Evolutionary conservation across 2,888 invertebrate genomes (phyloP), one percentile per base, ranked within the genome.

Genomic region (Caenorhabditis parvicauda): DNA sequence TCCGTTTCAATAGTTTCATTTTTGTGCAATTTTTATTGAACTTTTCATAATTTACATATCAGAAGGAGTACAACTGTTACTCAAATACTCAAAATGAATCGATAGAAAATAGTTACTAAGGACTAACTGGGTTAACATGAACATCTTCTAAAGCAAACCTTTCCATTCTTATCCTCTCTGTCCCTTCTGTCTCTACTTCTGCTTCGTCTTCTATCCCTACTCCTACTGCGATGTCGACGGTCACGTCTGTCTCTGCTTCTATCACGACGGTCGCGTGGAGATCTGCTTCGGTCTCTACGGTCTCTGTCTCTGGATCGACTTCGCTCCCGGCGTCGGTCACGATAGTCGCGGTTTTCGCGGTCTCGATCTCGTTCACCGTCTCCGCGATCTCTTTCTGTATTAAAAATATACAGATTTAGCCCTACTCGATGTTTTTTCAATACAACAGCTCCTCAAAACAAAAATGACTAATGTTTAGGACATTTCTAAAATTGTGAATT

Each of bases 351-450:
- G n/a, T n/a, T n/a, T n/a, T n/a, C n/a, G n/a, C 63, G 59, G n/a
- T 66, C 66, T 51, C 63, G 35, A 12, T 57, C 46, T 9, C 54
- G 39, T 17, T 64, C n/a, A n/a, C n/a, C 64, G 28, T 48, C 41
- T 75, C 79, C 63, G 5, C 60, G 60, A 53, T 50, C 63, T 57
- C 64, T 62, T 29, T 57, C 72, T 21, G 12, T 75, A n/a, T n/a
- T n/a, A n/a, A n/a, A n/a, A n/a, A n/a, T n/a, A n/a, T n/a, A n/a
- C n/a, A n/a, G n/a, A n/a, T n/a, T n/a, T n/a, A n/a, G n/a, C n/a
- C n/a, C n/a, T n/a, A n/a, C n/a, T n/a, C n/a, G n/a, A n/a, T n/a
- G n/a, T n/a, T n/a, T n/a, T n/a, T n/a, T n/a, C n/a, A n/a, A n/a
- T n/a, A n/a, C n/a, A n/a, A n/a, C n/a, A n/a, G n/a, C n/a, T n/a